Evolutionary conservation across 2,797 vertebrate species (phyloP), one percentile per base, ranked within the genome.

Genomic region (Holocentrus rufus): DNA sequence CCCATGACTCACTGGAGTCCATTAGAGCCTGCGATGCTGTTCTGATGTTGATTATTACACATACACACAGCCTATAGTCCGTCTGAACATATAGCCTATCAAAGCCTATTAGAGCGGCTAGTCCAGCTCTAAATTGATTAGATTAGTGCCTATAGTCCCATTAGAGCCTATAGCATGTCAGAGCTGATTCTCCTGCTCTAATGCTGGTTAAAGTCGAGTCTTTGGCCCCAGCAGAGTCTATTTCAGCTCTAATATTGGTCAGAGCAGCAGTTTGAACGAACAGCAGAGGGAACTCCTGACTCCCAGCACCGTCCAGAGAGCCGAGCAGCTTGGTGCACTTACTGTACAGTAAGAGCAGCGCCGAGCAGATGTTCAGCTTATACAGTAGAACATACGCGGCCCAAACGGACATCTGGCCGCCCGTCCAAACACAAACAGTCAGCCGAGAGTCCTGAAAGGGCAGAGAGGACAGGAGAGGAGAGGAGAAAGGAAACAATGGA

Each of bases 301-400:
- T 44, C 20, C 46, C 15, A 0, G 1, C 25, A 63, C 53, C 34
- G n/a, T 25, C 57, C 67, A 18, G 17, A 10, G 46, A 53, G 67
- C 25, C 53, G 56, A 68, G 50, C 74, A 67, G 72, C 75, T 67
- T 13, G 44, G 71, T 81, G 69, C 80, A 70, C 69, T 85, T 80
- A 72, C 64, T 36, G 30, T 84, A 82, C 80, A 84, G 59, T 76
- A 57, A 67, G 61, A 79, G 64, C 71, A 79, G 75, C 78, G 69
- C 10, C 15, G 67, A 76, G 59, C 87, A 89, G 87, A 89, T 87
- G 88, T 85, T 82, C 69, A 6, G 56, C 68, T 54, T 1, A 14
- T 63, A 71, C 58, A 66, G 80, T 50, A 39, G 7, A 18, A 50
- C 49, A 76, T 25, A 39, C 72, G 59, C 69, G 18, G 74, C 72